Evolutionary conservation across 2,888 invertebrate species (phyloP).

Genomic region (Cerastis leucographa): DNA sequence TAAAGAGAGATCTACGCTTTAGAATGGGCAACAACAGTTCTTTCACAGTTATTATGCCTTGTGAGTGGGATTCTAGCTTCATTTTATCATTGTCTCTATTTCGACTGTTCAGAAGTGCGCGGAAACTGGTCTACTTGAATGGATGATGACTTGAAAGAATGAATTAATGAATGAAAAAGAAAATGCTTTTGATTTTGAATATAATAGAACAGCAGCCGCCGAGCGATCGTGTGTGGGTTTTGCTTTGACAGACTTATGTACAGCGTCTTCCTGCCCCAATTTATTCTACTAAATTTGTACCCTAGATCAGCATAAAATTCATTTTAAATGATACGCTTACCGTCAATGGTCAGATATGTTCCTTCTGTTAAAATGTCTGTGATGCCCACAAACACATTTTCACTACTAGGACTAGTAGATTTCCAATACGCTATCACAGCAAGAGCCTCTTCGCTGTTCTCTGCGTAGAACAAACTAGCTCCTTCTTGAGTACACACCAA

Average conservation of each 20-base stretch:
- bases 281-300: no score
- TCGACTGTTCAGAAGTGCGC: no score
- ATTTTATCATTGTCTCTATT: no score
- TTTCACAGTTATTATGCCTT: no score
- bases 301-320: background rate
- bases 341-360: constrained; percentile 12
- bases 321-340: constrained; percentile 3
- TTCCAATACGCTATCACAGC: constrained; percentile 72
- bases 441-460: constrained; percentile 74
- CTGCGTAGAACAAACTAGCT: constrained; percentile 78
- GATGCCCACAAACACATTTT: constrained; percentile 73
- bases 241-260: background rate
- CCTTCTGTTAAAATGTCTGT: constrained; percentile 63
- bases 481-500: constrained; percentile 77
- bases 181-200: no score
- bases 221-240: background rate
- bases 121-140: no score
- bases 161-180: no score
- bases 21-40: no score
- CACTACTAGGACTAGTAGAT: background rate
- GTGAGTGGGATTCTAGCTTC: no score
- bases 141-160: no score
- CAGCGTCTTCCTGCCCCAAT: background rate
- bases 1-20: no score
- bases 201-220: background rate